phyloP scores from a whole-genome alignment of 2,888 invertebrate species.

The Chorisops tibialis region DNA sequence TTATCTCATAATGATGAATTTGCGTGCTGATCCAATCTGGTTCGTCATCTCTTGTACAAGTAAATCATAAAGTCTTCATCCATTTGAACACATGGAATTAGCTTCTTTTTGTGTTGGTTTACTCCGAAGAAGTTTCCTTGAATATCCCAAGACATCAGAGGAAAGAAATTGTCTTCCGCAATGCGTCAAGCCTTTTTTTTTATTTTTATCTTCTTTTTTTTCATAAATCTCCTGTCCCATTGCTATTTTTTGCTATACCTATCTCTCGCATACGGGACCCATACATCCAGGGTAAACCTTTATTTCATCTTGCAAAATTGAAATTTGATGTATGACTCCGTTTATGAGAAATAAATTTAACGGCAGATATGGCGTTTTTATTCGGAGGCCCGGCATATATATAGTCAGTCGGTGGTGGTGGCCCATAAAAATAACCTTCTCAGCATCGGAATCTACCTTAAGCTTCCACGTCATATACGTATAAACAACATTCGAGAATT shows the following conservation, averaged over 20 bases:
- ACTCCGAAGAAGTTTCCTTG: too few relatives aligned
- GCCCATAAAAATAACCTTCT: too few relatives aligned
- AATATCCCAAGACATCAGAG: not conserved
- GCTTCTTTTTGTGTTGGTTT: too few relatives aligned
- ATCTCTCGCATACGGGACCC: conserved; percentile 1
- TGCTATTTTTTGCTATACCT: conserved; percentile 6
- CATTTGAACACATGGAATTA: too few relatives aligned
- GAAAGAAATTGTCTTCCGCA: conserved; percentile 30
- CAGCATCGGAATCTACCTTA: too few relatives aligned
- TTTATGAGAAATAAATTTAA: conserved; percentile 34
- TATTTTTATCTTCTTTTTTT: too few relatives aligned
- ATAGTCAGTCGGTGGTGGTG: not conserved
- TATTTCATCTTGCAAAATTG: conserved; percentile 29
- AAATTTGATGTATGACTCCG: conserved; percentile 34
- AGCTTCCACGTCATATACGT: too few relatives aligned
- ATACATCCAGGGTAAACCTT: conserved; percentile 15
- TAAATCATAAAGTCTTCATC: too few relatives aligned
- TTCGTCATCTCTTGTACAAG: too few relatives aligned
- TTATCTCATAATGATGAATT: too few relatives aligned
- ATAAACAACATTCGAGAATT: too few relatives aligned
- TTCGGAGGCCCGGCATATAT: not conserved
- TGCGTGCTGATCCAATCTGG: too few relatives aligned
- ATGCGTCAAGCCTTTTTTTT: conserved; percentile 29
- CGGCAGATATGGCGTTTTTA: conserved; percentile 27
- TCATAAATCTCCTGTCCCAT: conserved; percentile 24